Evolutionary conservation across 2,113 vertebrate genomes (phyloP).

Genomic region (Bos javanicus): DNA sequence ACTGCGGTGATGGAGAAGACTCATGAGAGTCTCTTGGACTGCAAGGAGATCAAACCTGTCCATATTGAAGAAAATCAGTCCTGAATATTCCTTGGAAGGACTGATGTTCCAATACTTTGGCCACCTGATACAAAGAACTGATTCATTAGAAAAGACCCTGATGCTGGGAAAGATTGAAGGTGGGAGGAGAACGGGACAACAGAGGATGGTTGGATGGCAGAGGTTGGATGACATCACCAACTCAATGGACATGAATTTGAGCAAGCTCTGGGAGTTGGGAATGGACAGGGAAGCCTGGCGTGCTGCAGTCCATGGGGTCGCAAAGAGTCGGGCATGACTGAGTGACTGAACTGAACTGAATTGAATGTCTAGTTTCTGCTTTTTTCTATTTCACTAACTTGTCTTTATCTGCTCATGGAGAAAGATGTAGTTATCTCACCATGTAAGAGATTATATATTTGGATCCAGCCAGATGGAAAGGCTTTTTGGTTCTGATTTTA

Average conservation of each 20-base stretch:
- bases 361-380: neutral
- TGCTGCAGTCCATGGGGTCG: neutral
- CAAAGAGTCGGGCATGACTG: neutral
- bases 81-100: neutral
- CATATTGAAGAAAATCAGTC: neutral
- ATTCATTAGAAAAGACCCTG: neutral
- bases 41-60: neutral
- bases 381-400: neutral
- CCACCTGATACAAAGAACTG: neutral
- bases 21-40: neutral
- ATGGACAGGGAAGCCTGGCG: neutral
- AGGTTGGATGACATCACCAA: neutral
- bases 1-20: neutral
- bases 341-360: neutral
- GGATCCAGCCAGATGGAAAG: neutral
- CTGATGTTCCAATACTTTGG: neutral
- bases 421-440: neutral
- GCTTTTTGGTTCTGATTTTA: neutral
- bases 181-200: accelerated
- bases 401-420: neutral
- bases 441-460: neutral
- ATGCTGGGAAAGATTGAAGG: neutral
- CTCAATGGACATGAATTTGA: neutral
- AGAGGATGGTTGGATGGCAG: neutral
- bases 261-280: neutral